Conservation (phyloP, 2,888 invertebrate genomes). For the Plagodis dolabraria region DNA sequence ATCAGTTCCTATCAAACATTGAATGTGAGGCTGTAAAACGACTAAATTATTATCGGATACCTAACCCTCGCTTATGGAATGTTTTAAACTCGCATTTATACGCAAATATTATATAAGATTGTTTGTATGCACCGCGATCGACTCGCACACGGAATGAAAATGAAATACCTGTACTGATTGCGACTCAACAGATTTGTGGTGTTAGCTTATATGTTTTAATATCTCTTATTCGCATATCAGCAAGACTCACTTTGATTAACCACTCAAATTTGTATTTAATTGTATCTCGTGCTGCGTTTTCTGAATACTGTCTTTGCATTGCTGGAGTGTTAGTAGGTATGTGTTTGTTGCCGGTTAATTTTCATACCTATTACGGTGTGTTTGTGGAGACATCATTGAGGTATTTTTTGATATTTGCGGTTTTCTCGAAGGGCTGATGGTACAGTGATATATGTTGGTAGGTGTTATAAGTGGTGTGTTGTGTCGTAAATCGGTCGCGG, state of each 20-base stretch:
- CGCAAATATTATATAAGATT: slow-evolving; percentile 63
- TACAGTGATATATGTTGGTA: neutral
- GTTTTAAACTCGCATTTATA: slow-evolving; percentile 64
- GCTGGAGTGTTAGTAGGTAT: neutral
- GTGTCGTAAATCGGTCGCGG: slow-evolving; percentile 66
- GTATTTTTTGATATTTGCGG: too few species aligned
- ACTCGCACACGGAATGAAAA: slow-evolving; percentile 56
- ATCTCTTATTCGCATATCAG: too few species aligned
- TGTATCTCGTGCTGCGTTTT: slow-evolving; percentile 1
- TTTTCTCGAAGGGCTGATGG: neutral
- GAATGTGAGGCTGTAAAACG: slow-evolving; percentile 49
- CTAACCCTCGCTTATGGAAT: slow-evolving; percentile 68
- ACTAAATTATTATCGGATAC: slow-evolving; percentile 52
- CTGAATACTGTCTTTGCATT: slow-evolving; percentile 3
- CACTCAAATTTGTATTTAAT: slow-evolving; percentile 3
- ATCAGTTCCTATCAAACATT: slow-evolving; percentile 41
- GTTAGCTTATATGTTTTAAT: slow-evolving; percentile 16
- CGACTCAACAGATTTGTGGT: slow-evolving; percentile 41
- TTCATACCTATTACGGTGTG: neutral
- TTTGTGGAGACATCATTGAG: neutral
- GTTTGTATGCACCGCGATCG: slow-evolving; percentile 54
- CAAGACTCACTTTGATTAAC: slow-evolving; percentile 1
- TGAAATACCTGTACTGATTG: slow-evolving; percentile 45
- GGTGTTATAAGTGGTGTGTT: slow-evolving; percentile 35
- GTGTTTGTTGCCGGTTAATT: neutral